These are phyloP conservation scores for Protonibea diacanthus DNA, from an alignment of 2,797 vertebrate species.

Conservation along the genomic window DNA sequence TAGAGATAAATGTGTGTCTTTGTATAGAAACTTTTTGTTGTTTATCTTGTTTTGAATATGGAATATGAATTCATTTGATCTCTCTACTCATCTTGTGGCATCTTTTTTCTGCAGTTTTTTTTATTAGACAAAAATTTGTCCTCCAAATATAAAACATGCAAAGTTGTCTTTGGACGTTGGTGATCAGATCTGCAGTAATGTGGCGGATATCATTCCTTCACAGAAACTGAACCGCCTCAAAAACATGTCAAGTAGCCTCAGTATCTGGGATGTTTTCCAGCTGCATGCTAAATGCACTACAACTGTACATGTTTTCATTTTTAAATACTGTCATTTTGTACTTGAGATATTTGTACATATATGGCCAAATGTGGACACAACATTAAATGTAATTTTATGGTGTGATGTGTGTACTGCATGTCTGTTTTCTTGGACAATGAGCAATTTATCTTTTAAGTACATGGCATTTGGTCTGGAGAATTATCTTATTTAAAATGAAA, in stretches of 20 bases:
- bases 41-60: neutral
- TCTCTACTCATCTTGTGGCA: neutral
- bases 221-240: constrained; percentile 20
- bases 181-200: constrained; percentile 22
- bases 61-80: neutral
- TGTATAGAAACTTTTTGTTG: neutral
- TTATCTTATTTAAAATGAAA: constrained; percentile 5
- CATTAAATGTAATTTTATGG: neutral
- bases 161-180: constrained; percentile 20
- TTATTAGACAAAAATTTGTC: neutral
- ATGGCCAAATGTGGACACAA: neutral
- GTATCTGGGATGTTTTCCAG: constrained; percentile 8
- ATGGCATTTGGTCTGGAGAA: neutral
- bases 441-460: neutral
- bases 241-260: constrained; percentile 34
- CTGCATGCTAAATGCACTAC: neutral
- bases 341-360: neutral
- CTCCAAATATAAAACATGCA: constrained; percentile 31
- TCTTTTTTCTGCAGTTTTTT: neutral
- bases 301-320: neutral
- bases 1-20: neutral
- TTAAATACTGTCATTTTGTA: neutral
- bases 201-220: constrained; percentile 19
- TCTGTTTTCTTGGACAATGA: neutral
- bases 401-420: neutral